phyloP scores from a whole-genome alignment of 2,797 vertebrate genomes.

The Poeciliopsis infans region DNA sequence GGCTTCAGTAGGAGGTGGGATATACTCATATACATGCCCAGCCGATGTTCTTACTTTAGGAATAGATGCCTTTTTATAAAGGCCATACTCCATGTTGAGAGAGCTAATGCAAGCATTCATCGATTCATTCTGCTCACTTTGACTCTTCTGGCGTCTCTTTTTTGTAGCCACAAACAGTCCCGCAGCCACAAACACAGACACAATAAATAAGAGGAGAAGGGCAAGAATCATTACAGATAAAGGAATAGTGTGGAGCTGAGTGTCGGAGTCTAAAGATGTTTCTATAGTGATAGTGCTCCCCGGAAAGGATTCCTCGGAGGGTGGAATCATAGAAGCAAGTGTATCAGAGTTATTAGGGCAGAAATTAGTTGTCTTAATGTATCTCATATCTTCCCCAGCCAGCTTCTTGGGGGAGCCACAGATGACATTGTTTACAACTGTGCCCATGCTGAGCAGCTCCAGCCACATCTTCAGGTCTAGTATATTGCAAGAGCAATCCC shows the following conservation, averaged over 20 bases:
- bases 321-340: conserved; percentile 85
- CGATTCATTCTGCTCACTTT: conserved; percentile 88
- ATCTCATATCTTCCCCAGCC: conserved; percentile 90
- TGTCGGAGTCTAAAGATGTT: conserved; percentile 84
- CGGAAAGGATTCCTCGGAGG: conserved; percentile 86
- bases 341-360: conserved; percentile 92
- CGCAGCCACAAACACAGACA: conserved; percentile 93
- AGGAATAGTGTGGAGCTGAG: conserved; percentile 84
- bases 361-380: conserved; percentile 86
- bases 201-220: conserved; percentile 92
- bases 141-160: conserved; percentile 89
- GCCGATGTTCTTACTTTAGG: conserved; percentile 92
- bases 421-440: conserved; percentile 93
- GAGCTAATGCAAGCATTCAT: conserved; percentile 94
- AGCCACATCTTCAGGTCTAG: conserved; percentile 95
- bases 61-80: conserved; percentile 87
- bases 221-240: conserved; percentile 96
- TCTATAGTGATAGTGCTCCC: conserved; percentile 87
- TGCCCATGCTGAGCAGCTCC: conserved; percentile 91
- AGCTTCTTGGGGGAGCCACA: conserved; percentile 93
- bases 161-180: conserved; percentile 92
- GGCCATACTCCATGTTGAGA: conserved; percentile 95
- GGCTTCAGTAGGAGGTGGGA: conserved; percentile 88
- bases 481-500: conserved; percentile 94
- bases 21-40: conserved; percentile 95